Evolutionary conservation across 2,113 vertebrate genomes (phyloP).

Genomic region (Neotragus moschatus): DNA sequence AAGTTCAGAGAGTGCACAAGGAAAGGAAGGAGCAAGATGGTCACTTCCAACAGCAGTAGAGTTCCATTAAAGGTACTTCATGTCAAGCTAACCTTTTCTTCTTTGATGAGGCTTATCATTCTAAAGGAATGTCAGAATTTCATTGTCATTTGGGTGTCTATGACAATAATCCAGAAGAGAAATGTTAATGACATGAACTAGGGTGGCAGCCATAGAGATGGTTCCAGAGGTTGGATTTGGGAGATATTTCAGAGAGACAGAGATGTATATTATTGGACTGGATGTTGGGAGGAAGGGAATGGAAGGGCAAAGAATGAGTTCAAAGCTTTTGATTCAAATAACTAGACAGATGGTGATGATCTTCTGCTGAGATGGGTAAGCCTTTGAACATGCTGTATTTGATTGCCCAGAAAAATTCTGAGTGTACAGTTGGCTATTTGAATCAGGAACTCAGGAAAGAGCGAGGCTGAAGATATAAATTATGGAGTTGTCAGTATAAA

Average conservation of each 20-base stretch:
- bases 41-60: neutral
- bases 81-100: neutral
- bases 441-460: slow-evolving; percentile 5
- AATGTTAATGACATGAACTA: neutral
- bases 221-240: neutral
- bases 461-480: neutral
- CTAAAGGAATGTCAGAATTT: neutral
- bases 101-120: neutral
- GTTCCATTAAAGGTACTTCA: neutral
- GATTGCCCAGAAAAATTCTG: neutral
- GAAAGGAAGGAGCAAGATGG: neutral
- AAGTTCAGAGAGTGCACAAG: neutral
- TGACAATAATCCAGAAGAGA: neutral
- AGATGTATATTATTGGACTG: neutral
- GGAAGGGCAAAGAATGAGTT: neutral
- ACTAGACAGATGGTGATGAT: neutral
- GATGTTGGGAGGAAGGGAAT: neutral
- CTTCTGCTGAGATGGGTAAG: neutral
- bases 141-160: neutral
- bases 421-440: neutral
- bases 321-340: neutral
- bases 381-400: neutral
- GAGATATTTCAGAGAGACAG: neutral
- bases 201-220: neutral
- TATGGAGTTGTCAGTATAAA: slow-evolving; percentile 33